These are phyloP conservation scores for Eucera pruinosa DNA, from an alignment of 2,888 invertebrate genomes.

Conservation along the genomic window DNA sequence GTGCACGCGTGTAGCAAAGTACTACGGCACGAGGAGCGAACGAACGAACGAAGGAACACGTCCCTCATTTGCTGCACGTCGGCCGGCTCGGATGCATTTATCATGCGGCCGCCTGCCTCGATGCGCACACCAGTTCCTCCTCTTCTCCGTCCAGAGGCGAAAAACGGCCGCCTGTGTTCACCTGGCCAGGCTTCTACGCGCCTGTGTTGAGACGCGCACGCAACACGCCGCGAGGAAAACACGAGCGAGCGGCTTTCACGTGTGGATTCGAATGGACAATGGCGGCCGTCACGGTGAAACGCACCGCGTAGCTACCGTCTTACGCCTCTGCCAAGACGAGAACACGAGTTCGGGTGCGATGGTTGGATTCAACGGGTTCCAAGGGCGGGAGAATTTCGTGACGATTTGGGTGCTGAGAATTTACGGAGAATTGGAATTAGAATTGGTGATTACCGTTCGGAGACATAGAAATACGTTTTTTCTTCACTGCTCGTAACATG, in stretches of 20 bases:
- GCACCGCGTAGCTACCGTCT: conserved; percentile 72
- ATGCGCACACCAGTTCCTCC: conserved; percentile 29
- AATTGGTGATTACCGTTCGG: no score
- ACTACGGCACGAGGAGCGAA: background rate
- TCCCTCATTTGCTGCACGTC: conserved; percentile 72
- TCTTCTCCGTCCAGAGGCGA: conserved; percentile 49
- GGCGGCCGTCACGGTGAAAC: conserved; percentile 77
- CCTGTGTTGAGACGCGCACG: conserved; percentile 22
- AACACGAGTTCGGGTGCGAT: background rate
- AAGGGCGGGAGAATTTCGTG: no score
- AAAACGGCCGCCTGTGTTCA: conserved; percentile 43
- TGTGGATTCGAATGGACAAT: conserved; percentile 69
- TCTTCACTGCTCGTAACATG: no score
- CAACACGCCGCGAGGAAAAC: conserved; percentile 31
- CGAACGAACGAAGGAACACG: conserved; percentile 42
- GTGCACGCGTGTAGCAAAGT: conserved; percentile 21
- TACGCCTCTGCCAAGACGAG: conserved; percentile 61
- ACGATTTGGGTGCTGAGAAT: no score
- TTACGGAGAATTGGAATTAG: no score
- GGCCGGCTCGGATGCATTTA: conserved; percentile 70
- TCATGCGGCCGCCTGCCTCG: conserved; percentile 68
- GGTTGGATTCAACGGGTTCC: no score
- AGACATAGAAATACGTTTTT: no score
- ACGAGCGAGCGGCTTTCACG: conserved; percentile 57
- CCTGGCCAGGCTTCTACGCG: conserved; percentile 27